phyloP scores from a whole-genome alignment of 2,113 vertebrate genomes.

The Melanerpes formicivorus region DNA sequence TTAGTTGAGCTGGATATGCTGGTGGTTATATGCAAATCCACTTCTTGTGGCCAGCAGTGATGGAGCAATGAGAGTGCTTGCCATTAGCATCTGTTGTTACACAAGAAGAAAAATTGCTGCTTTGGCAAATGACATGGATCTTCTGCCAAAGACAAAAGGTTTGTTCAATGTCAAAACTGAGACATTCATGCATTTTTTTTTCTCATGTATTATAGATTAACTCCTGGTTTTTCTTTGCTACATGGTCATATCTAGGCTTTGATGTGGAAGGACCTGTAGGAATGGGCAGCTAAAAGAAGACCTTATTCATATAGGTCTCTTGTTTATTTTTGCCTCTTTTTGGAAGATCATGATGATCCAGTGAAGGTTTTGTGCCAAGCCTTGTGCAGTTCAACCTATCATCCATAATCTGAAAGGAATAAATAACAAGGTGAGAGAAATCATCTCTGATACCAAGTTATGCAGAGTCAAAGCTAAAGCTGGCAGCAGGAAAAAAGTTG shows the following conservation, averaged over 20 bases:
- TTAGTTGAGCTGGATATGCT: background rate
- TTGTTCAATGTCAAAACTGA: background rate
- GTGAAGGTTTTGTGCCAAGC: background rate
- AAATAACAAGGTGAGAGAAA: background rate
- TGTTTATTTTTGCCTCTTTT: background rate
- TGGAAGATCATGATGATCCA: background rate
- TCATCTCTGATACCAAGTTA: background rate
- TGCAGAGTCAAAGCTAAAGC: background rate
- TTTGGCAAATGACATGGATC: background rate
- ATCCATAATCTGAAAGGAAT: background rate
- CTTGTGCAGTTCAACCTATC: background rate
- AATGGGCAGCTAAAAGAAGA: background rate
- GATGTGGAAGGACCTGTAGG: background rate
- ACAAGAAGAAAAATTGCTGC: constrained; percentile 19
- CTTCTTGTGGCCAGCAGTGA: background rate
- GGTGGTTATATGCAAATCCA: background rate
- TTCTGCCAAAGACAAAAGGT: background rate
- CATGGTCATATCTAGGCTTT: background rate
- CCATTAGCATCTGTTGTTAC: constrained; percentile 6
- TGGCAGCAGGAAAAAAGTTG: background rate
- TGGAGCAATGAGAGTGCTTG: constrained; percentile 6
- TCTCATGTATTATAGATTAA: background rate
- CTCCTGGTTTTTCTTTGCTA: background rate
- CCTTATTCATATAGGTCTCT: background rate
- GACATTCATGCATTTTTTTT: background rate